Evolutionary conservation across 1,140 invertebrate species (phyloP), one percentile per base, ranked within the genome.

Genomic region (Drosophila sulfurigaster): DNA sequence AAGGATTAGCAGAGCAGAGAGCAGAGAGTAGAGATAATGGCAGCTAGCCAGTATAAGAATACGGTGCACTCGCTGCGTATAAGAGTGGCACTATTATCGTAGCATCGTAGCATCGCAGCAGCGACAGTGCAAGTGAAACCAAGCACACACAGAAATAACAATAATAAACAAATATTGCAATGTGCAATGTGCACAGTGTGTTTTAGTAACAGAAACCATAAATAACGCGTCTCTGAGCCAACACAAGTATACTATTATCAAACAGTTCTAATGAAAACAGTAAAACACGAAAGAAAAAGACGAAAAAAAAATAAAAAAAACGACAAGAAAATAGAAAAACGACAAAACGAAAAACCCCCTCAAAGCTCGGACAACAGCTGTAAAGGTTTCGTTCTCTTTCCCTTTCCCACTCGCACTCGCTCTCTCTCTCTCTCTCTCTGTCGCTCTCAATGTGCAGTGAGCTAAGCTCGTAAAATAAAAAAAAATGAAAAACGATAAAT

Each of bases 231-330:
- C 38, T 56, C 15, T 30, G 15, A 41, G 15, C 49, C 10, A 54
- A 43, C 48, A 8, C 16, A 59, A 60, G 35, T 52, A 43, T 25
- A 25, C 20, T 49, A 32, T 48, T 58, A 57, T 83, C 64, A 65
- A 65, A 60, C 59, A 71, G 48, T 75, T 79, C 76, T 71, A 63
- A 79, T 63, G 71, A 75, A 59, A 73, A 51, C 60, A 11, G 35
- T 7, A n/a, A 13, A 35, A 35, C 35, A 10, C 35, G 6, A 25
- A 25, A 25, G 20, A 25, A 25, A 25, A 25, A 25, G 20, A 3
- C 16, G 16, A 20, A 20, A 25, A 25, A 25, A 49, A 69, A 65
- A 38, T n/a, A 38, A 5, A 10, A 57, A 41, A 41, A 16, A 11
- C 32, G 32, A 32, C 32, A 32, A 32, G 20, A 49, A 69, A 65